phyloP scores from a whole-genome alignment of 2,113 vertebrate species.

The Pao palembangensis region DNA sequence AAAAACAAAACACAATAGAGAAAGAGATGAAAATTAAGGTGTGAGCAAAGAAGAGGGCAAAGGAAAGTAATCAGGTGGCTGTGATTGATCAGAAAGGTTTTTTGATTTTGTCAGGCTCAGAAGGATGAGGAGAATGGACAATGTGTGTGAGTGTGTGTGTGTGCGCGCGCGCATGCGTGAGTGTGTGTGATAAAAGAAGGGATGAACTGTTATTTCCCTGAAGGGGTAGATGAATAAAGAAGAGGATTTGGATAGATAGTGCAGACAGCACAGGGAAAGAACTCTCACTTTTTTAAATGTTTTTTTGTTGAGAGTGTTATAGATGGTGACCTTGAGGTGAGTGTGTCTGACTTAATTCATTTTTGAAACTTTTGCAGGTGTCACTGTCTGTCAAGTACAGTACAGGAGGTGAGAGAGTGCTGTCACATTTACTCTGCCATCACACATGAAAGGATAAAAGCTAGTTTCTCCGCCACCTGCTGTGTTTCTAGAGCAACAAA shows the following conservation, averaged over 20 bases:
- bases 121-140: constrained; percentile 36
- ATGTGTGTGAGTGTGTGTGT: neutral
- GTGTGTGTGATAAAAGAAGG: constrained; percentile 32
- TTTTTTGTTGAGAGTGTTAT: constrained; percentile 22
- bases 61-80: constrained; percentile 5
- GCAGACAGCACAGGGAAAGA: constrained; percentile 17
- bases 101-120: constrained; percentile 30
- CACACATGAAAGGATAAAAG: too few species aligned
- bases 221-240: constrained; percentile 41
- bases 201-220: constrained; percentile 58
- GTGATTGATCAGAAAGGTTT: constrained; percentile 30
- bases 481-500: too few species aligned
- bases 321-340: too few species aligned
- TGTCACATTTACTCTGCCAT: too few species aligned
- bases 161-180: neutral
- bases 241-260: constrained; percentile 27
- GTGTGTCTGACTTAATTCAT: neutral
- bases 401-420: too few species aligned
- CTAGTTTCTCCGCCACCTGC: too few species aligned
- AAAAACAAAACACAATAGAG: neutral
- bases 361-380: neutral
- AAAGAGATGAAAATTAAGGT: neutral
- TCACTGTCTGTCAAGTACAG: too few species aligned
- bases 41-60: neutral
- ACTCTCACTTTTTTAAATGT: constrained; percentile 45